A percentile compares a stretch with the other conserved stretches of the same genome.
Evolutionary conservation across 2,797 vertebrate genomes (phyloP).

Genomic region (Cuculus canorus): DNA sequence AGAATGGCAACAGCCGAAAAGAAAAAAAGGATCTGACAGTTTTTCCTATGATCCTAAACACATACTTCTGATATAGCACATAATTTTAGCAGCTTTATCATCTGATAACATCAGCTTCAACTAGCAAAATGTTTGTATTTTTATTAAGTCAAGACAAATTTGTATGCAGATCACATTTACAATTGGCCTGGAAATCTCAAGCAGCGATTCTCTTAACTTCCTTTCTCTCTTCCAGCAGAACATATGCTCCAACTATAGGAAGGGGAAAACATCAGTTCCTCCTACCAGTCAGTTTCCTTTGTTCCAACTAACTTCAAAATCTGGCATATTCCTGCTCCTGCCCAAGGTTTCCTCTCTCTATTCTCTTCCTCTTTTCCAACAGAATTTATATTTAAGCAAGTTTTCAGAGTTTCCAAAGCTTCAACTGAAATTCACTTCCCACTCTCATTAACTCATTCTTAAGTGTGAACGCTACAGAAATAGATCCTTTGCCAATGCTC

Average conservation of each 20-base stretch:
- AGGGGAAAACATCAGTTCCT: neutral
- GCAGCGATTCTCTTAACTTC: neutral
- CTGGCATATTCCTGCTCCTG: neutral
- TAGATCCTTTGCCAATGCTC: neutral
- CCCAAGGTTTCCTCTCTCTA: neutral
- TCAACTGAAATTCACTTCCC: neutral
- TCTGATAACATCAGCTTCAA: neutral
- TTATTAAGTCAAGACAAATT: neutral
- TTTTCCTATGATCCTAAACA: neutral
- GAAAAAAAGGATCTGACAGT: neutral
- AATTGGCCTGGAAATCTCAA: neutral
- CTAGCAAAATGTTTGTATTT: neutral
- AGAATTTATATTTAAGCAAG: neutral
- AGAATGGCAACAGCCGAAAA: rapidly evolving
- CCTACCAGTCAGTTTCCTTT: neutral
- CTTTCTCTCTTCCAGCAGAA: neutral
- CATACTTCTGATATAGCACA: neutral
- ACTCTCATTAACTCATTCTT: neutral
- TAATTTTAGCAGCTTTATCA: neutral
- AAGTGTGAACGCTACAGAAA: neutral
- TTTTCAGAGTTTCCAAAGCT: neutral
- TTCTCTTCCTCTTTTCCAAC: neutral
- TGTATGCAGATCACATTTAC: neutral
- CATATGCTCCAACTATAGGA: neutral
- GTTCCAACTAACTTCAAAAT: neutral